Conservation (phyloP, 2,113 vertebrate species). For the Catharus minimus region DNA sequence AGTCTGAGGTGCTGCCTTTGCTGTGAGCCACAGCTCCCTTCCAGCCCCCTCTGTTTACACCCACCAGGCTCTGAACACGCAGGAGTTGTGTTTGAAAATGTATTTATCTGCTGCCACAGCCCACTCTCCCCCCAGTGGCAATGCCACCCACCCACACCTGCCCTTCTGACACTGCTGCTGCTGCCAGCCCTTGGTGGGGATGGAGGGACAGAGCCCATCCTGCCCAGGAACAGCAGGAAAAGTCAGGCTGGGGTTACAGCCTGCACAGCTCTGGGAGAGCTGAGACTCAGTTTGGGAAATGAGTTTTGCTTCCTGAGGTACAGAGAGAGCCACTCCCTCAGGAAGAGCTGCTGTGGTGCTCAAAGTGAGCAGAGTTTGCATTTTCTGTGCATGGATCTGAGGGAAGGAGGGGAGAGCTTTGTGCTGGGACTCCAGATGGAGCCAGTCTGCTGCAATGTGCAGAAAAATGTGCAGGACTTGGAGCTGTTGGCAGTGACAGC, state of each 20-base stretch:
- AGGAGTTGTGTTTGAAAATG: background rate
- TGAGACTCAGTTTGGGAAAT: background rate
- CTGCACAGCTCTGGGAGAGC: background rate
- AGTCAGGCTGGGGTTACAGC: background rate
- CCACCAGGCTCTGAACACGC: background rate
- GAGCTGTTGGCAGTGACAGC: background rate
- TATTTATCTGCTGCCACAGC: background rate
- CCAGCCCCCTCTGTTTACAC: background rate
- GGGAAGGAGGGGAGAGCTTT: background rate
- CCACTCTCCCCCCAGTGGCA: background rate
- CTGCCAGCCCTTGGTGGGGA: background rate
- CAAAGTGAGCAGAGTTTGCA: background rate
- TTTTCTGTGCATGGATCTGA: background rate
- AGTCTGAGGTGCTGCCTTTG: background rate
- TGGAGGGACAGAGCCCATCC: background rate
- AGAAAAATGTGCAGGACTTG: background rate
- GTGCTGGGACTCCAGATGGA: constrained; percentile 2
- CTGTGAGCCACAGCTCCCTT: background rate
- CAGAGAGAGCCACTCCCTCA: background rate
- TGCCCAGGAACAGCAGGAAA: rapidly evolving
- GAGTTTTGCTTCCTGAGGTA: background rate
- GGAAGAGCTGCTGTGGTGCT: background rate
- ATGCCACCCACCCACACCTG: background rate
- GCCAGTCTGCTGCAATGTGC: background rate
- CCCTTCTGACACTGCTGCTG: background rate